Percentiles rank a stretch among this genome's conserved stretches.
phyloP scores from a whole-genome alignment of 2,888 invertebrate genomes.

The Ecdyonurus torrentis region DNA sequence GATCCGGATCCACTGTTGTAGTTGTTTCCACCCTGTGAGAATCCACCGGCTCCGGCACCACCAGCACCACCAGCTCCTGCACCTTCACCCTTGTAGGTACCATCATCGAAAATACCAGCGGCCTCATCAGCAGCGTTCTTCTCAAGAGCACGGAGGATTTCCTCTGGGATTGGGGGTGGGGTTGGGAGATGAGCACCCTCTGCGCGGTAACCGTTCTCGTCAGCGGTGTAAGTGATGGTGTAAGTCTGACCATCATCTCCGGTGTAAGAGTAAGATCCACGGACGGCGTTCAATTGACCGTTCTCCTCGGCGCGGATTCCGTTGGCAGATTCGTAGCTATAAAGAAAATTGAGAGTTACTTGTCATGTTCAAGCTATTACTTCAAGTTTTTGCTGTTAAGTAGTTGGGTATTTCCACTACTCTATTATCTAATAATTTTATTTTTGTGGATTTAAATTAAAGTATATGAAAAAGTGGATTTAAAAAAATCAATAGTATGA shows the following conservation, averaged over 20 bases:
- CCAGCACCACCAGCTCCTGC: constrained; percentile 36
- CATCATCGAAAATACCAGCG: constrained; percentile 32
- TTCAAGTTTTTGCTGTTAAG: too few relatives aligned
- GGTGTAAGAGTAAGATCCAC: constrained; percentile 49
- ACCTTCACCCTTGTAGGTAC: constrained; percentile 31
- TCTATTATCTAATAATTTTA: too few relatives aligned
- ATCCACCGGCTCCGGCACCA: constrained; percentile 68
- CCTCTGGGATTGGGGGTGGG: constrained; percentile 9
- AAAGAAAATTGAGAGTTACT: too few relatives aligned
- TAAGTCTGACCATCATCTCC: constrained; percentile 48
- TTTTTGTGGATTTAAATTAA: too few relatives aligned
- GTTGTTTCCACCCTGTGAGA: not conserved
- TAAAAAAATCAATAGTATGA: too few relatives aligned
- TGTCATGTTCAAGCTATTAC: too few relatives aligned
- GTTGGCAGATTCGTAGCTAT: constrained; percentile 25
- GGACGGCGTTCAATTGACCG: constrained; percentile 19
- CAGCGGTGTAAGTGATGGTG: constrained; percentile 35
- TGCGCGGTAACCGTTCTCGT: not conserved
- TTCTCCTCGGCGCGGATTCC: constrained; percentile 18
- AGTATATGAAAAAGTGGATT: too few relatives aligned
- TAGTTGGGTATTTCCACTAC: too few relatives aligned
- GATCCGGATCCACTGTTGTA: not conserved
- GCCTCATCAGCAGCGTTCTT: constrained; percentile 33
- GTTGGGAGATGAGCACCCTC: constrained; percentile 9
- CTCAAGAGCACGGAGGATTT: constrained; percentile 8